Percentiles rank a stretch among this genome's conserved stretches.
These are phyloP conservation scores for Ferdinandea cuprea DNA, from an alignment of 2,888 invertebrate genomes.

Conservation along the genomic window DNA sequence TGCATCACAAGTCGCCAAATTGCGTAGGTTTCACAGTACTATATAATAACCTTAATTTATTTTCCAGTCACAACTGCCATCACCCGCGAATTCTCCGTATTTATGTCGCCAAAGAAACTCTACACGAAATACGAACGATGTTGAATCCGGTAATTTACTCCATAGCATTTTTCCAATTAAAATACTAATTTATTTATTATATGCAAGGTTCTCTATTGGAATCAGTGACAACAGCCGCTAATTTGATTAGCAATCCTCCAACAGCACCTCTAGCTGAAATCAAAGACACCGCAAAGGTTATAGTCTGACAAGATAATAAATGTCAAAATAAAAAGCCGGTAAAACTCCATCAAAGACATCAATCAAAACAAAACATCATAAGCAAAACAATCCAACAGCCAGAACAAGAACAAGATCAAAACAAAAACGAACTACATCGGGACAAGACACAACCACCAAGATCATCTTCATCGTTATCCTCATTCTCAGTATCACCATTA, in stretches of 20 bases:
- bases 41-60: too few species aligned
- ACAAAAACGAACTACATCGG: conserved; percentile 24
- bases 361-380: conserved; percentile 31
- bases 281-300: conserved; percentile 77
- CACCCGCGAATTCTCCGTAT: conserved; percentile 91
- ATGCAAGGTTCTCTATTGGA: conserved; percentile 80
- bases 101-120: conserved; percentile 91
- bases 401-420: conserved; percentile 34
- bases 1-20: too few species aligned
- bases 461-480: conserved; percentile 64
- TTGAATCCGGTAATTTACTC: conserved; percentile 79
- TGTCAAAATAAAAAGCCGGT: conserved; percentile 55
- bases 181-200: conserved; percentile 2
- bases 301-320: conserved; percentile 82
- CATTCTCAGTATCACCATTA: conserved; percentile 68
- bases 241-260: conserved; percentile 76
- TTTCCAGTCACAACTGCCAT: conserved; percentile 85
- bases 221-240: conserved; percentile 77
- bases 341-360: conserved; percentile 48
- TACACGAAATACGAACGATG: conserved; percentile 84
- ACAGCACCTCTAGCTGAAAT: conserved; percentile 76
- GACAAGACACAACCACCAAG: conserved; percentile 67
- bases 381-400: conserved; percentile 22
- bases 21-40: too few species aligned
- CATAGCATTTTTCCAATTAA: background rate